Evolutionary conservation across 2,797 vertebrate species (phyloP).

Genomic region (Sebastolobus alascanus): DNA sequence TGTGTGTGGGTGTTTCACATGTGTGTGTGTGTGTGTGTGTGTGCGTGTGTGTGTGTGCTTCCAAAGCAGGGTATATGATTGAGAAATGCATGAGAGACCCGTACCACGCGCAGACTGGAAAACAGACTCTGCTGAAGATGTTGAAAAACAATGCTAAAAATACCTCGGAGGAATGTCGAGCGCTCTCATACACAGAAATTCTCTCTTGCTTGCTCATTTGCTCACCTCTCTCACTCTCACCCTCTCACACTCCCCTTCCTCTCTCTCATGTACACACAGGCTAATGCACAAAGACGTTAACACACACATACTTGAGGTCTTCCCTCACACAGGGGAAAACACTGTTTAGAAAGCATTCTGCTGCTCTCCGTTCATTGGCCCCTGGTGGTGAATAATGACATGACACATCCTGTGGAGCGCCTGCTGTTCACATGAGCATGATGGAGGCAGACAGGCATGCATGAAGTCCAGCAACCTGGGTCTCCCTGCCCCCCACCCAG

Average conservation of each 20-base stretch:
- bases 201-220: conserved; percentile 63
- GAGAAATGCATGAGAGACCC: conserved; percentile 51
- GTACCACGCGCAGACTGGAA: conserved; percentile 44
- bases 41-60: conserved; percentile 18
- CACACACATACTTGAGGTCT: conserved; percentile 33
- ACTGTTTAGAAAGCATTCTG: conserved; percentile 60
- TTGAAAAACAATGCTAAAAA: conserved; percentile 76
- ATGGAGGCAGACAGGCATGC: conserved; percentile 72
- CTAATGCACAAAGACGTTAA: conserved; percentile 47
- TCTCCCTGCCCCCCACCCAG: conserved; percentile 33
- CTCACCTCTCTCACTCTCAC: conserved; percentile 29
- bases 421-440: conserved; percentile 74
- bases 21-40: conserved; percentile 36
- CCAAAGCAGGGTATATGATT: conserved; percentile 28
- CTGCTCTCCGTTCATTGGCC: conserved; percentile 66
- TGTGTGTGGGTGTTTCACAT: conserved; percentile 15
- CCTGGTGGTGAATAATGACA: conserved; percentile 78
- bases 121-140: conserved; percentile 45
- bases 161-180: conserved; percentile 69
- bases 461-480: conserved; percentile 66
- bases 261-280: conserved; percentile 4
- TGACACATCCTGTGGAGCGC: conserved; percentile 71
- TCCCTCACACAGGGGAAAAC: conserved; percentile 54
- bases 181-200: conserved; percentile 58
- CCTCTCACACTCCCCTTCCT: not conserved